These are phyloP conservation scores for Seira musarum DNA, from an alignment of 2,888 invertebrate species.

Conservation along the genomic window DNA sequence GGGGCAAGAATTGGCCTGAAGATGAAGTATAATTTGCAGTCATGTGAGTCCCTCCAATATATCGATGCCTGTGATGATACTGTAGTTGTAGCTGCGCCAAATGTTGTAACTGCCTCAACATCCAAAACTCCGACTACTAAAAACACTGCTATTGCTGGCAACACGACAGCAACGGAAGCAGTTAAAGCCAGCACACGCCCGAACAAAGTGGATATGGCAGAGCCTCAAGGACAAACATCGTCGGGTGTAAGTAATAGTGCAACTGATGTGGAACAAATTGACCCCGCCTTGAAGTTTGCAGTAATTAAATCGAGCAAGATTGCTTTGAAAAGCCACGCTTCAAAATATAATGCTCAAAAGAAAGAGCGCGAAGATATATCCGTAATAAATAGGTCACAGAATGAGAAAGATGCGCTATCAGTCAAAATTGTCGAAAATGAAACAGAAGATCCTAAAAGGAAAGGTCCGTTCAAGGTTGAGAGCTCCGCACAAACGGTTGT, in stretches of 20 bases:
- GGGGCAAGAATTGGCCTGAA: conserved; percentile 69
- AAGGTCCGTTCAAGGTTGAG: background rate
- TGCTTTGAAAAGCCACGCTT: background rate
- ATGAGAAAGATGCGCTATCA: background rate
- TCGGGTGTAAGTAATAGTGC: background rate
- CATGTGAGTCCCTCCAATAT: conserved; percentile 68
- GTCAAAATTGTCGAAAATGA: background rate
- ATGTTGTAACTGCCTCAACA: background rate
- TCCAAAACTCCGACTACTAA: background rate
- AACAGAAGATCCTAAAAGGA: background rate
- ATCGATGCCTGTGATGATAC: conserved; percentile 48
- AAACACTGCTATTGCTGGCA: background rate
- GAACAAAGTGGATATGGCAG: background rate
- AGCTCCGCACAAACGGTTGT: conserved; percentile 10
- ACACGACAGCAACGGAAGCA: background rate
- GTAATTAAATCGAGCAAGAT: conserved; percentile 14
- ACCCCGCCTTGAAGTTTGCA: conserved; percentile 18
- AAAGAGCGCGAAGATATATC: background rate
- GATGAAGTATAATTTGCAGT: conserved; percentile 69
- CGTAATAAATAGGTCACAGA: background rate
- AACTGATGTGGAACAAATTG: conserved; percentile 14
- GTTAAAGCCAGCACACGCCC: background rate
- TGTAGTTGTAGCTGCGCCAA: background rate
- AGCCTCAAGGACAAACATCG: background rate
- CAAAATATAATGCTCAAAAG: background rate